phyloP scores from a whole-genome alignment of 2,113 vertebrate genomes.

The Grammomys surdaster region DNA sequence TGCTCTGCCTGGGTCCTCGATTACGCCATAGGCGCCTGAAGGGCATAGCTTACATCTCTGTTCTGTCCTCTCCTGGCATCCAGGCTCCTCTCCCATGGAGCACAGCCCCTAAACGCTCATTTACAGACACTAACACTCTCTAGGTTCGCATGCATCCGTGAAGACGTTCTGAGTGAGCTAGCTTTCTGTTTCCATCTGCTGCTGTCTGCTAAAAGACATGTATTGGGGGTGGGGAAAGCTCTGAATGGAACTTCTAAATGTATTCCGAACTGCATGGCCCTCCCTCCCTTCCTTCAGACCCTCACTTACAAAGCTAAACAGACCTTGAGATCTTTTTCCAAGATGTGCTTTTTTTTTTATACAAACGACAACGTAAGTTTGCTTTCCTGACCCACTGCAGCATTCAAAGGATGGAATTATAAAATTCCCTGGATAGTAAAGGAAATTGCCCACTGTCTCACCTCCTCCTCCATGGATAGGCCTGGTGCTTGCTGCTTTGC shows the following conservation, averaged over 20 bases:
- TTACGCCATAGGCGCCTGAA: neutral
- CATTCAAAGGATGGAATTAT: neutral
- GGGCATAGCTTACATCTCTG: neutral
- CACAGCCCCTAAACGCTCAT: neutral
- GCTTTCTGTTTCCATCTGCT: slow-evolving; percentile 1
- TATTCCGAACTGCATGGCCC: neutral
- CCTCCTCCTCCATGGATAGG: neutral
- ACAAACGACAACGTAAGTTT: neutral
- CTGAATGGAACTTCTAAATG: neutral
- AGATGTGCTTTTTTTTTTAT: neutral
- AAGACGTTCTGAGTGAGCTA: neutral
- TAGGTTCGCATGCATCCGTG: neutral
- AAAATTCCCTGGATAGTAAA: neutral
- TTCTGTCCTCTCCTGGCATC: neutral
- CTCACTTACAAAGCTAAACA: neutral
- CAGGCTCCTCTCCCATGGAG: neutral
- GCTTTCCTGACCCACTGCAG: neutral
- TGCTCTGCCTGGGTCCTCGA: neutral
- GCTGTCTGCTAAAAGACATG: neutral
- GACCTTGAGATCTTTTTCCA: neutral
- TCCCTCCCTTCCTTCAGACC: neutral
- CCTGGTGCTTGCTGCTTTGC: neutral
- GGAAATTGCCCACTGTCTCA: neutral
- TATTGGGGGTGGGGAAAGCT: neutral
- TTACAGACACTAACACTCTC: neutral